A percentile compares a stretch with the other conserved stretches of the same genome.
Conservation (phyloP, 2,797 vertebrate species). For the Liasis olivaceus region DNA sequence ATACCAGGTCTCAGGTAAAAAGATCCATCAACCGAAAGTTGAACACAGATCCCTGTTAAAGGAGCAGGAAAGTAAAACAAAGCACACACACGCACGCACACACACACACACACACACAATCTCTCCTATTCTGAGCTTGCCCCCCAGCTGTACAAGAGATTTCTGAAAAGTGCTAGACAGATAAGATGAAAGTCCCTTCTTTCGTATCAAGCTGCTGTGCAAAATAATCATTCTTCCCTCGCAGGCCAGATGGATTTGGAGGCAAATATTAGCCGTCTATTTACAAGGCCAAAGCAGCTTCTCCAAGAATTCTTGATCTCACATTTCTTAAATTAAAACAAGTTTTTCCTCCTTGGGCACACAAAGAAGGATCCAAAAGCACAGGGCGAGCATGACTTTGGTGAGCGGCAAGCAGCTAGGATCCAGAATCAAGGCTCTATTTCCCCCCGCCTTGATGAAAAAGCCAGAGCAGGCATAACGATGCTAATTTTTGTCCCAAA, state of each 20-base stretch:
- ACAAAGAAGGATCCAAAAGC: not conserved
- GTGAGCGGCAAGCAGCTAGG: no score
- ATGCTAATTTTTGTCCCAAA: not conserved
- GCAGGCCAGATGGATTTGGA: conserved; percentile 19
- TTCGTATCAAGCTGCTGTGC: conserved; percentile 37
- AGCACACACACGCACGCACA: no score
- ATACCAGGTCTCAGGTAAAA: not conserved
- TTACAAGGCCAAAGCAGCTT: not conserved
- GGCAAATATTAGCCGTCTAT: conserved; percentile 21
- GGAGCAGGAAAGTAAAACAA: not conserved
- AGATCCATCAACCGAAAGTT: not conserved
- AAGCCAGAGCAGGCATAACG: fast-evolving
- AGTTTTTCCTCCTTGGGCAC: not conserved
- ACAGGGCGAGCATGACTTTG: not conserved
- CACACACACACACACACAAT: no score
- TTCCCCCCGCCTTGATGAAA: not conserved
- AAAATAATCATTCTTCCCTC: conserved; percentile 17
- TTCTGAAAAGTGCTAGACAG: conserved; percentile 14
- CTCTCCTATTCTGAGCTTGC: not conserved
- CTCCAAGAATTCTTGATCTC: not conserved
- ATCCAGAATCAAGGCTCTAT: no score
- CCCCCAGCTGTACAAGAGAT: not conserved
- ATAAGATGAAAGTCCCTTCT: conserved; percentile 28
- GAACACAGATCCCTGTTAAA: not conserved
- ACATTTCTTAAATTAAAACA: not conserved